Conservation (phyloP, 1,140 invertebrate genomes). For the Bombus pyrosoma region DNA sequence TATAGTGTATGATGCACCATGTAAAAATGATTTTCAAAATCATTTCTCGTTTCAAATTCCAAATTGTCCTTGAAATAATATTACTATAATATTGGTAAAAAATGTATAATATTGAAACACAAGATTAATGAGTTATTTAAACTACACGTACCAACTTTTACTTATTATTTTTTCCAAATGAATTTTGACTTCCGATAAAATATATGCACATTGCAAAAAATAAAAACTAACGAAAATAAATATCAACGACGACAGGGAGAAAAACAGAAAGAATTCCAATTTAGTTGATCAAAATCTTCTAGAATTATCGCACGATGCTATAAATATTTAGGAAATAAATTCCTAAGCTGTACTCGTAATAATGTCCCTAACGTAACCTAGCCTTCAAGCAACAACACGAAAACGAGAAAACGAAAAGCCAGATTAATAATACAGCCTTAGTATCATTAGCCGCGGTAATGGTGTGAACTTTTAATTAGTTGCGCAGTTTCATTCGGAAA, state of each 20-base stretch:
- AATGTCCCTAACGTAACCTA: neutral
- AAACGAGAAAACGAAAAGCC: constrained; percentile 39
- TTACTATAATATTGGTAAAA: no score
- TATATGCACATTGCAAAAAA: no score
- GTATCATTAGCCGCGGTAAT: constrained; percentile 81
- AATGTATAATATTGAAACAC: no score
- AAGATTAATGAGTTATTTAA: no score
- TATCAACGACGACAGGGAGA: neutral
- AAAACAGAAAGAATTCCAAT: constrained; percentile 16
- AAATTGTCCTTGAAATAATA: no score
- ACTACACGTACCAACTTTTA: no score
- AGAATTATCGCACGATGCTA: neutral
- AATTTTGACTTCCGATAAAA: no score
- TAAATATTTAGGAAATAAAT: neutral
- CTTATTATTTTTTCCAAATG: no score
- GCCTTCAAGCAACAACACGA: neutral
- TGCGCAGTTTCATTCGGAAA: constrained; percentile 80
- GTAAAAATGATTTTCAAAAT: neutral
- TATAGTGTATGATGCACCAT: neutral
- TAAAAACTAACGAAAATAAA: neutral
- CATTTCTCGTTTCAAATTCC: neutral
- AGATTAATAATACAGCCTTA: constrained; percentile 81
- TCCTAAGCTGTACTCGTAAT: constrained; percentile 9
- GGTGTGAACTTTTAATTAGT: constrained; percentile 82
- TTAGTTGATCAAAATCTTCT: neutral